Conservation (phyloP, 2,797 vertebrate genomes). For the Mallotus villosus region DNA sequence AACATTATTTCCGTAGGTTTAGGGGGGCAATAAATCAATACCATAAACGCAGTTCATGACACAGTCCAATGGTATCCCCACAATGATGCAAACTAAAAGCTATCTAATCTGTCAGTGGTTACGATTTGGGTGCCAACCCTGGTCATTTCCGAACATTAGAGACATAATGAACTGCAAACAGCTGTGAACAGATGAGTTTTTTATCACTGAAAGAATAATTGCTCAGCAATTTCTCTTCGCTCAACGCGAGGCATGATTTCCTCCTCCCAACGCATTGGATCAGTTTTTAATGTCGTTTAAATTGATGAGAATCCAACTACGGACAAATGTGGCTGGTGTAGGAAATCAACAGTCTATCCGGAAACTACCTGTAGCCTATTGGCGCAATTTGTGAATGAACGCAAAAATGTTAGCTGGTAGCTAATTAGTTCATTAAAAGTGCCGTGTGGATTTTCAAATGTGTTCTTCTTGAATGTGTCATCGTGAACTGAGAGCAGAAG, state of each 20-base stretch:
- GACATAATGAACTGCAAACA: slow-evolving; percentile 2
- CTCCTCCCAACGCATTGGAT: not conserved
- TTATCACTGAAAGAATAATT: not conserved
- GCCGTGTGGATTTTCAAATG: not conserved
- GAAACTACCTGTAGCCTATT: too few relatives aligned
- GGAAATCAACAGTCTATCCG: too few relatives aligned
- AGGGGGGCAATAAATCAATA: not conserved
- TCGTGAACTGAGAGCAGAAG: not conserved
- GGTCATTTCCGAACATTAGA: not conserved
- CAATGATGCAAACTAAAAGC: not conserved
- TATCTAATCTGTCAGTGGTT: not conserved
- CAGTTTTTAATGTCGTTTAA: too few relatives aligned
- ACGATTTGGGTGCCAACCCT: not conserved
- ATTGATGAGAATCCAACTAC: too few relatives aligned
- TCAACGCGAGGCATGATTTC: not conserved
- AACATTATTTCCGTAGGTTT: too few relatives aligned
- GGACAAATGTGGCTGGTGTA: too few relatives aligned
- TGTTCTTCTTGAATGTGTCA: not conserved
- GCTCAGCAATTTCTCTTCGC: not conserved
- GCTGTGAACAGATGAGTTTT: slow-evolving; percentile 1
- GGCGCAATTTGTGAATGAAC: too few relatives aligned
- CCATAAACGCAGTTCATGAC: too few relatives aligned
- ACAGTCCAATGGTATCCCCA: too few relatives aligned
- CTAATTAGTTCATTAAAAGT: too few relatives aligned
- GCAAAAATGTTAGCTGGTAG: too few relatives aligned